These are phyloP conservation scores for Halocynthia roretzi DNA, from an alignment of 23 tunicate genomes.

Conservation along the genomic window DNA sequence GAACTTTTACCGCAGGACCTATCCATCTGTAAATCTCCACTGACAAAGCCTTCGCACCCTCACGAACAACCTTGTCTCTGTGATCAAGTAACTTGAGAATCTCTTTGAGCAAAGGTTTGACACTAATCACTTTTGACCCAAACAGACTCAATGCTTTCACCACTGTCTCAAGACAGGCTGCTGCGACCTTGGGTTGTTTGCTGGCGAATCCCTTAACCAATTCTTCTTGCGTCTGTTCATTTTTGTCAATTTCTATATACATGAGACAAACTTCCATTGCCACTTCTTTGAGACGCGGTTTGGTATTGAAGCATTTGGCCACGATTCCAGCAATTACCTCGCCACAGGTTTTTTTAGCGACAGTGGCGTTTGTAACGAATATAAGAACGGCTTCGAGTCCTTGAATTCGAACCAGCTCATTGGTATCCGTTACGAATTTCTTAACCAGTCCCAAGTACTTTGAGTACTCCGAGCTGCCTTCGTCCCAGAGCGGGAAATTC, in stretches of 20 bases:
- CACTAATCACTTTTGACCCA: conserved; percentile 86
- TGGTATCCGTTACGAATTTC: conserved; percentile 87
- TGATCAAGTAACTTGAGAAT: conserved; percentile 65
- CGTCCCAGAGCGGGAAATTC: conserved; percentile 59
- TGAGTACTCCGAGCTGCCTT: conserved; percentile 68
- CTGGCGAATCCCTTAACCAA: conserved; percentile 73
- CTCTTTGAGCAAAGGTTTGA: conserved; percentile 68
- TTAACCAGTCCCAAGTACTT: conserved; percentile 87
- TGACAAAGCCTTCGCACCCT: conserved; percentile 68
- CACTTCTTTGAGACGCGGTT: conserved; percentile 70
- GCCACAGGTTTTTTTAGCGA: conserved; percentile 83
- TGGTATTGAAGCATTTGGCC: conserved; percentile 88
- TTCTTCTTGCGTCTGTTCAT: conserved; percentile 68
- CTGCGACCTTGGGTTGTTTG: conserved; percentile 91
- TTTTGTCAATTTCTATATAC: conserved; percentile 87
- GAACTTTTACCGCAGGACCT: conserved; percentile 73
- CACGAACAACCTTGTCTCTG: conserved; percentile 87
- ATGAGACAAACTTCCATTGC: conserved; percentile 78
- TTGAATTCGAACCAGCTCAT: conserved; percentile 83
- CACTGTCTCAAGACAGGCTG: conserved; percentile 64
- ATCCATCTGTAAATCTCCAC: conserved; percentile 91
- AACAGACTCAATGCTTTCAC: conserved; percentile 64
- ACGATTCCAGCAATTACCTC: conserved; percentile 78
- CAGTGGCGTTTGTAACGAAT: conserved; percentile 73
- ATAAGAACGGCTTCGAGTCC: conserved; percentile 68